A percentile compares a stretch with the other conserved stretches of the same genome.
Evolutionary conservation across 2,113 vertebrate genomes (phyloP).

Genomic region (Danio rerio): GRCz12tu NC_133199.1:20453001-20453500

Average conservation of each 20-base stretch:
- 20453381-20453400: too few relatives aligned
- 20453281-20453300: background rate
- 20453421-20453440: too few relatives aligned
- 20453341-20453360: too few relatives aligned
- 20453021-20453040: constrained; percentile 90
- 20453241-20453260: constrained; percentile 22
- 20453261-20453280: background rate
- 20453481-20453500: too few relatives aligned
- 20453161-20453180: constrained; percentile 25
- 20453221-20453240: background rate
- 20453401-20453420: too few relatives aligned
- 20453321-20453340: too few relatives aligned
- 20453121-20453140: background rate
- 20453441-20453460: too few relatives aligned
- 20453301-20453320: too few relatives aligned
- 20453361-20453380: too few relatives aligned
- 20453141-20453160: background rate
- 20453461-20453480: too few relatives aligned
- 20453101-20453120: background rate
- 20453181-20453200: constrained; percentile 11
- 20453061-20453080: constrained; percentile 83
- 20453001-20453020: constrained; percentile 92
- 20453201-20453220: background rate
- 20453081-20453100: background rate
- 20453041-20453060: constrained; percentile 93